Conservation (phyloP, 2,797 vertebrate genomes). For the Pipistrellus pipistrellus region DNA sequence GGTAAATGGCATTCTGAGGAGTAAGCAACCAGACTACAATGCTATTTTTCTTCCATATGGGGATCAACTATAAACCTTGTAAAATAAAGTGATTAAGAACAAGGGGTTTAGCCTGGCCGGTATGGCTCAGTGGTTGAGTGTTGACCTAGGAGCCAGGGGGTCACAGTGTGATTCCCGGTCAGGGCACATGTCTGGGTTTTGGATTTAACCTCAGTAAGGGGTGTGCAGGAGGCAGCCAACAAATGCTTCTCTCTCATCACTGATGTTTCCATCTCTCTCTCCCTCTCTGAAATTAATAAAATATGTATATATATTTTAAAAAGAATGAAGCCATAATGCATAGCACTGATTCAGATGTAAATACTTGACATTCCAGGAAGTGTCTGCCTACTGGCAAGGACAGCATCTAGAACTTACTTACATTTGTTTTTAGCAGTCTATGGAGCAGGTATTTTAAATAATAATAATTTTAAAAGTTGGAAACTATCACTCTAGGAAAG, state of each 20-base stretch:
- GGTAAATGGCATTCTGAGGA: background rate
- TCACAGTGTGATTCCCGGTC: too few species aligned
- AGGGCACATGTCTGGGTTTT: too few species aligned
- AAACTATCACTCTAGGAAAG: background rate
- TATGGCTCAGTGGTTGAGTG: too few species aligned
- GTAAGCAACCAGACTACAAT: background rate
- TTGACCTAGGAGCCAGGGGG: too few species aligned
- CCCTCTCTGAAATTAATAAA: too few species aligned
- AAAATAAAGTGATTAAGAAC: constrained; percentile 1
- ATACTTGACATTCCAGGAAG: background rate
- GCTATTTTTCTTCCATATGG: background rate
- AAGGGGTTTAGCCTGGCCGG: background rate
- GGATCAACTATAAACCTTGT: background rate
- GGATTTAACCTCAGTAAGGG: too few species aligned
- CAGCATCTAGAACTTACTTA: background rate
- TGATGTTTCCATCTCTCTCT: too few species aligned
- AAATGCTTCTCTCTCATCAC: too few species aligned
- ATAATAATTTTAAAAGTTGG: background rate
- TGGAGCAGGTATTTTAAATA: background rate
- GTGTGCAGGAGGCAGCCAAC: too few species aligned
- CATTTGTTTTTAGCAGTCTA: background rate
- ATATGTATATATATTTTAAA: too few species aligned
- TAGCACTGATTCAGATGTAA: background rate
- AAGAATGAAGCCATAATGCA: background rate
- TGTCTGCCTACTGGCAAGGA: background rate